Evolutionary conservation across 2,797 vertebrate species (phyloP).

Genomic region (Rhabdophis nuchalis): DNA sequence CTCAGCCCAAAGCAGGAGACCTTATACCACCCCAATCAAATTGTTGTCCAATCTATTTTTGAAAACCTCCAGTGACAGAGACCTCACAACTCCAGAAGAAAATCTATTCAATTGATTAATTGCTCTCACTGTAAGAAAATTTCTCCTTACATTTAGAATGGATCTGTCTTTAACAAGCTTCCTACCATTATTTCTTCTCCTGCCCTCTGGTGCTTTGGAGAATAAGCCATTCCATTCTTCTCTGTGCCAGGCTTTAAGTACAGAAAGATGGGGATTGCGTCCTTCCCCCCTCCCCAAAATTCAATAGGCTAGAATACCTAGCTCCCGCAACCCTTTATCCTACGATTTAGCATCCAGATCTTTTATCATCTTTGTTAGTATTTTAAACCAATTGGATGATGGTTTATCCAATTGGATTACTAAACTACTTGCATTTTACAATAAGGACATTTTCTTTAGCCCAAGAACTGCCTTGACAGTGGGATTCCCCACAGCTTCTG

Average conservation of each 20-base stretch:
- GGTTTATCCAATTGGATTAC: background rate
- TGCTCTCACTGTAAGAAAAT: background rate
- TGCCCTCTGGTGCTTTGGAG: background rate
- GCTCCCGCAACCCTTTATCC: background rate
- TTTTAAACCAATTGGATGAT: background rate
- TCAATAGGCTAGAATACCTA: background rate
- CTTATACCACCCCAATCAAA: background rate
- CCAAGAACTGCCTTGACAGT: background rate
- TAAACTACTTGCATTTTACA: background rate
- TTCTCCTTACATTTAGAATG: background rate
- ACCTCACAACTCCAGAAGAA: background rate
- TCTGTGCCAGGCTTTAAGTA: background rate
- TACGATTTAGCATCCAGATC: background rate
- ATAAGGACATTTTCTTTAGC: background rate
- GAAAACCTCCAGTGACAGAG: background rate
- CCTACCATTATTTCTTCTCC: background rate
- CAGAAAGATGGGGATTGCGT: background rate
- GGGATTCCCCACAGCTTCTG: background rate
- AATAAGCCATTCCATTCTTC: background rate
- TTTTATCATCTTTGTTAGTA: background rate
- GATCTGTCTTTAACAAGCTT: background rate
- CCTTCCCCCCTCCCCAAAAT: fast-evolving
- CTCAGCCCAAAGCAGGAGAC: background rate
- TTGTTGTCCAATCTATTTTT: background rate
- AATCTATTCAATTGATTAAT: background rate